Evolutionary conservation across 2,797 vertebrate genomes (phyloP).

Genomic region (Naso thynnoides): DNA sequence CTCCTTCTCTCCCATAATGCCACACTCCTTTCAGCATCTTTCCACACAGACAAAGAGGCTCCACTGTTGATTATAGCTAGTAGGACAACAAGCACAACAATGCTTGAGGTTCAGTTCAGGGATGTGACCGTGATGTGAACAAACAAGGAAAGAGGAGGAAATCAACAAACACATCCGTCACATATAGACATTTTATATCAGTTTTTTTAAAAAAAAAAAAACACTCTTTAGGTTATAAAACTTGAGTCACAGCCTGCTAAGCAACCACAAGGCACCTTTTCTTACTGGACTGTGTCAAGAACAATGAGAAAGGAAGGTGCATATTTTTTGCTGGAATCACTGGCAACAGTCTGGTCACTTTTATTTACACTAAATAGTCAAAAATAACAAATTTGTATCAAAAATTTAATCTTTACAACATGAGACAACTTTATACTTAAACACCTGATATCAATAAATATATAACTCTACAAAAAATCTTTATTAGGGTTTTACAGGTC

Average conservation of each 20-base stretch:
- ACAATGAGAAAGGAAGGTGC: conserved; percentile 34
- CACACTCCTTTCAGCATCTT: conserved; percentile 72
- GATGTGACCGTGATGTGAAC: conserved; percentile 31
- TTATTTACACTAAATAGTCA: background rate
- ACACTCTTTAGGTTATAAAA: too few species aligned
- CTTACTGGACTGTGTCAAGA: conserved; percentile 18
- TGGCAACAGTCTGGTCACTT: background rate
- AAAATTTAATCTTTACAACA: background rate
- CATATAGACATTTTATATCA: too few species aligned
- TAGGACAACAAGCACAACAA: conserved; percentile 21
- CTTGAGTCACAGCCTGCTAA: background rate
- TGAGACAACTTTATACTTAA: background rate
- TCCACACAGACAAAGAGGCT: conserved; percentile 76
- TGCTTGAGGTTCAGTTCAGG: conserved; percentile 4
- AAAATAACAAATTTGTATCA: background rate
- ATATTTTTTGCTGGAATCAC: too few species aligned
- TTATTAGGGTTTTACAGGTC: too few species aligned
- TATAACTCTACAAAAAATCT: too few species aligned
- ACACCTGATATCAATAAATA: too few species aligned
- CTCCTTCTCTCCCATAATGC: conserved; percentile 56
- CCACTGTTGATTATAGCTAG: conserved; percentile 62
- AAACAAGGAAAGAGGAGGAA: background rate
- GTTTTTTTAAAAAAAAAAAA: too few species aligned
- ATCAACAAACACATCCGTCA: too few species aligned
- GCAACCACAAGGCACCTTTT: background rate